Evolutionary conservation across 2,113 vertebrate genomes (phyloP).

Genomic region (Eupsittula cactorum): DNA sequence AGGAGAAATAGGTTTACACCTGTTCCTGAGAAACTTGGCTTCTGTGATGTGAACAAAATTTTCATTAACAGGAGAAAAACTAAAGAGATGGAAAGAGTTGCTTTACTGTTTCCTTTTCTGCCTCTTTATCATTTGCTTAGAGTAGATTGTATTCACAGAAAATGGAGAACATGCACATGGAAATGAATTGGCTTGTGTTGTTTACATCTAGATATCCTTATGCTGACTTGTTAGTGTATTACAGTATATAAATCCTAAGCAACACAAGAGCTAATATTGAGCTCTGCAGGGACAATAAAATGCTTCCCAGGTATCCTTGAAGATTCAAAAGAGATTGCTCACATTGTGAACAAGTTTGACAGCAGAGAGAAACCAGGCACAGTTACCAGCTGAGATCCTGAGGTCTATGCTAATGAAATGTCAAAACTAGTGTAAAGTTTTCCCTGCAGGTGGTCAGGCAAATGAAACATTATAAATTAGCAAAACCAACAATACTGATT

Average conservation of each 20-base stretch:
- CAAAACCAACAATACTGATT: neutral
- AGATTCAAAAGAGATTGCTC: neutral
- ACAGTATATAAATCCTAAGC: neutral
- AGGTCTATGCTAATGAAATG: conserved; percentile 32
- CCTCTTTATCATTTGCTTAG: neutral
- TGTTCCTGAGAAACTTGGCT: neutral
- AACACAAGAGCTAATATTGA: neutral
- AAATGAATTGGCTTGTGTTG: neutral
- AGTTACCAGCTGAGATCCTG: conserved; percentile 3
- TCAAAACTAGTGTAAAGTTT: conserved; percentile 26
- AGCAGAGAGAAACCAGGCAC: conserved; percentile 30
- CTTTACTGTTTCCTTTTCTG: neutral
- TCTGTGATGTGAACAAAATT: neutral
- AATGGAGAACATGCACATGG: neutral
- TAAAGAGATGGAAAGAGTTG: neutral
- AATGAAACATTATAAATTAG: conserved; percentile 16
- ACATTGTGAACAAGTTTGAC: conserved; percentile 11
- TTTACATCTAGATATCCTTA: neutral
- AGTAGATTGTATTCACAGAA: neutral
- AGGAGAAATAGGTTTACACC: neutral
- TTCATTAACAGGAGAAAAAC: neutral
- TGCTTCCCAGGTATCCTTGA: neutral
- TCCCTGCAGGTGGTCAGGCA: neutral
- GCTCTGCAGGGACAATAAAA: conserved; percentile 15
- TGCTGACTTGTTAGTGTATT: neutral